Base-by-base conservation (phyloP, 2,797 vertebrate genomes). In the Cirrhinus molitorella region DNA sequence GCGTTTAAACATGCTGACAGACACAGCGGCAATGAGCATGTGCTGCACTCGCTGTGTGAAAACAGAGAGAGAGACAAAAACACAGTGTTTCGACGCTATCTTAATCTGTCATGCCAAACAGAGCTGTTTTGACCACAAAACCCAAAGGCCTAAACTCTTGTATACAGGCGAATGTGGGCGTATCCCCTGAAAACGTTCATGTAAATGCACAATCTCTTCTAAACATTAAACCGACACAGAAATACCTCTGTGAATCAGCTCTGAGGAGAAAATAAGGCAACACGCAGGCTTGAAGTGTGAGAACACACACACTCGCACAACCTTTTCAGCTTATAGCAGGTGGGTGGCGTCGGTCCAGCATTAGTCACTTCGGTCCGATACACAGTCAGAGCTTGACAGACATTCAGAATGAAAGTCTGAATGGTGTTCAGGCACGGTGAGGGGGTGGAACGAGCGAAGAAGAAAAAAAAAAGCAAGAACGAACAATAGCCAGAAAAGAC, bases 321-420 rank as follows among this genome's bases (percentile, higher is more conserved):
- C 70, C 82, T 85, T 80, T 82, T 45, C 79, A 89, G 84, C 86
- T 71, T 82, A 87, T 71, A 23, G 83, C 79, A 76, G 71, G 92
- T 89, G 87, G 91, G 86, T n/a, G 89, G 89, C 87, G 90, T 89
- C 79, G 81, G 88, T 88, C 63, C 19, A 79, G 86, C 82, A 93
- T 94, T 92, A 93, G 93, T 94, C 93, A 94, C 72, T 87, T 80
- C 37, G 45, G 76, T 87, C 89, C 88, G 88, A 90, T 87, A 88
- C 88, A 88, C 87, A 87, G 89, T 84, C 86, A 73, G 59, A 61
- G 86, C 86, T 88, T 91, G 92, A 91, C 87, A 90, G 90, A 91
- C 86, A 91, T 80, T 93, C 89, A 94, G 80, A 93, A 84, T 82
- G 91, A 93, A 89, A 92, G 91, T 89, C 79, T 89, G 84, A 70